Conservation (phyloP, 2,888 invertebrate species). For the Epirrhoe alternata region DNA sequence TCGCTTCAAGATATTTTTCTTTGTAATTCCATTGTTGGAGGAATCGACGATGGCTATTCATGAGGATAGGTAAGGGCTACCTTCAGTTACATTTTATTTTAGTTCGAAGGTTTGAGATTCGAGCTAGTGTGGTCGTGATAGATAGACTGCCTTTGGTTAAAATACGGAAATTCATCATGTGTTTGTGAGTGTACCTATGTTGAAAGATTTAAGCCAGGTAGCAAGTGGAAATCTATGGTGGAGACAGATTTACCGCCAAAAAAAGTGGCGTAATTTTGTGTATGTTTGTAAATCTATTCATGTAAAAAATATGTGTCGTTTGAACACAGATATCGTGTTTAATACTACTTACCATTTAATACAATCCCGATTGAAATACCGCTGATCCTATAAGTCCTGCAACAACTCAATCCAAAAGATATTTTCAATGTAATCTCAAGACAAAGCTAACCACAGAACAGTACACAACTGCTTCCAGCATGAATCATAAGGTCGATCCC, state of each 20-base stretch:
- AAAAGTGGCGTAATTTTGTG: neutral
- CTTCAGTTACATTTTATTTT: constrained; percentile 36
- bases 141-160: too few relatives aligned
- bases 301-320: neutral
- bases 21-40: constrained; percentile 78
- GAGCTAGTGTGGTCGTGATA: neutral
- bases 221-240: too few relatives aligned
- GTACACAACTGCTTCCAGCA: constrained; percentile 22
- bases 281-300: neutral
- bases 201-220: too few relatives aligned
- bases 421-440: neutral
- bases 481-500: constrained; percentile 33
- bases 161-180: too few relatives aligned
- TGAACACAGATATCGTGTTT: neutral
- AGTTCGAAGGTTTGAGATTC: neutral
- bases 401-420: constrained; percentile 1
- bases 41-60: constrained; percentile 61
- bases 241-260: neutral
- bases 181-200: too few relatives aligned
- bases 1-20: constrained; percentile 81
- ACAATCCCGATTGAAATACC: neutral
- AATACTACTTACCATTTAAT: neutral
- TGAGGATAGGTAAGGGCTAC: constrained; percentile 40
- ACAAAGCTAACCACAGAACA: constrained; percentile 23
- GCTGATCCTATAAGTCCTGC: neutral